A percentile compares a stretch with the other conserved stretches of the same genome.
Evolutionary conservation across 23 tunicate species (phyloP).

Genomic region (Pegea sp.): DNA sequence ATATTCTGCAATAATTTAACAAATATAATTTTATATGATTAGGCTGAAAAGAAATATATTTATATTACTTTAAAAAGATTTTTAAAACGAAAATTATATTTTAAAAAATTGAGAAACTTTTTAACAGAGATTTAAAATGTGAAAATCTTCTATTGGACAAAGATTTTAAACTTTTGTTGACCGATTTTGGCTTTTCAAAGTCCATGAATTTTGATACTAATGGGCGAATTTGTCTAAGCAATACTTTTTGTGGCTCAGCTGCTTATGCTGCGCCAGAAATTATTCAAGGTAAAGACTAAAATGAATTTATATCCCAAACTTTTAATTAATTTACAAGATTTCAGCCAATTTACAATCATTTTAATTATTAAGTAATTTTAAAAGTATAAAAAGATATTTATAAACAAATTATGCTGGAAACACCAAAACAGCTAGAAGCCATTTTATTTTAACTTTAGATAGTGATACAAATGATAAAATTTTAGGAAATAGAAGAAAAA

Average conservation of each 20-base stretch:
- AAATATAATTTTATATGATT: background rate
- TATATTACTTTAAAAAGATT: background rate
- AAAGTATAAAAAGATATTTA: too few relatives aligned
- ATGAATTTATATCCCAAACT: too few relatives aligned
- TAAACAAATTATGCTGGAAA: too few relatives aligned
- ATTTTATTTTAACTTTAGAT: too few relatives aligned
- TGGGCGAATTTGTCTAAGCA: conserved; percentile 21
- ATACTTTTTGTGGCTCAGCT: conserved; percentile 85
- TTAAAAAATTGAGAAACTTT: background rate
- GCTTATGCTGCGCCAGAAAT: conserved; percentile 98
- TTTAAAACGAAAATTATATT: background rate
- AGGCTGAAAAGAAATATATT: background rate
- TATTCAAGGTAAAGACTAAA: conserved; percentile 43
- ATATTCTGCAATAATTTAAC: too few relatives aligned
- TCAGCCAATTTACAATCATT: too few relatives aligned
- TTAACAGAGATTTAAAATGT: conserved; percentile 78
- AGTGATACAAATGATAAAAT: too few relatives aligned
- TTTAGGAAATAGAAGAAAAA: too few relatives aligned
- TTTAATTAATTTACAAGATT: too few relatives aligned
- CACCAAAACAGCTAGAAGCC: too few relatives aligned
- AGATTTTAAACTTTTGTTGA: conserved; percentile 48
- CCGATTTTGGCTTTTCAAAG: conserved; percentile 89
- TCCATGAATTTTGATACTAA: conserved; percentile 35
- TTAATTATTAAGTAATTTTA: too few relatives aligned
- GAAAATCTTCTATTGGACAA: conserved; percentile 73